These are phyloP conservation scores for Glyphotaelius pellucidus DNA, from an alignment of 2,888 invertebrate genomes.

Conservation along the genomic window DNA sequence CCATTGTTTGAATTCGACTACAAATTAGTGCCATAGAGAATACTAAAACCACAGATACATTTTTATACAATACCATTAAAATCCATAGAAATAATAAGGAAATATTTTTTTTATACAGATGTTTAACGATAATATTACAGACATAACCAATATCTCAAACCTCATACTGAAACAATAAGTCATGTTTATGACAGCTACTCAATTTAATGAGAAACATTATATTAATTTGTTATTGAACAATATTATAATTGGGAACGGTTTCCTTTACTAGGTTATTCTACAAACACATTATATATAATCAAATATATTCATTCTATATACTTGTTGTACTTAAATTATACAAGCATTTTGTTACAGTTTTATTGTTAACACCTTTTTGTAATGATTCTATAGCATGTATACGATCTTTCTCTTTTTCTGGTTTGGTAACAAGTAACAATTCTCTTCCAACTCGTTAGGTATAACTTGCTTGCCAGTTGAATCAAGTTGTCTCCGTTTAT, in stretches of 20 bases:
- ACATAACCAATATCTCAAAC: conserved; percentile 62
- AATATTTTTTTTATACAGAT: conserved; percentile 67
- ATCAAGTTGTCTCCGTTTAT: not conserved
- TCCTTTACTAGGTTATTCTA: conserved; percentile 48
- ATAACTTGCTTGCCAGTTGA: not conserved
- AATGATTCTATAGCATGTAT: conserved; percentile 24
- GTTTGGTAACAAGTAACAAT: not conserved
- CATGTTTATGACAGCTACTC: conserved; percentile 58
- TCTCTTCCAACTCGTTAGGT: not conserved
- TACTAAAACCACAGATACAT: conserved; percentile 59
- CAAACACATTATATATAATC: conserved; percentile 37
- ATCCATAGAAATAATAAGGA: conserved; percentile 60
- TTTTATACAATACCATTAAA: conserved; percentile 65
- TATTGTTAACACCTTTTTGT: conserved; percentile 47
- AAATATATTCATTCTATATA: conserved; percentile 62
- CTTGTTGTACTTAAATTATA: conserved; percentile 55
- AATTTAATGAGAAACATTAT: conserved; percentile 60
- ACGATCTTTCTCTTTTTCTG: not conserved
- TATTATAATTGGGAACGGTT: conserved; percentile 36
- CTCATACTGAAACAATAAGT: conserved; percentile 66
- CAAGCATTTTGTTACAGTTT: conserved; percentile 56
- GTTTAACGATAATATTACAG: conserved; percentile 58
- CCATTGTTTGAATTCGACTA: conserved; percentile 48
- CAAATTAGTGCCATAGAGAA: conserved; percentile 65
- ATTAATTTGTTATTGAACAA: conserved; percentile 54